These are phyloP conservation scores for Idaea dimidiata DNA, from an alignment of 2,888 invertebrate species.

Conservation along the genomic window DNA sequence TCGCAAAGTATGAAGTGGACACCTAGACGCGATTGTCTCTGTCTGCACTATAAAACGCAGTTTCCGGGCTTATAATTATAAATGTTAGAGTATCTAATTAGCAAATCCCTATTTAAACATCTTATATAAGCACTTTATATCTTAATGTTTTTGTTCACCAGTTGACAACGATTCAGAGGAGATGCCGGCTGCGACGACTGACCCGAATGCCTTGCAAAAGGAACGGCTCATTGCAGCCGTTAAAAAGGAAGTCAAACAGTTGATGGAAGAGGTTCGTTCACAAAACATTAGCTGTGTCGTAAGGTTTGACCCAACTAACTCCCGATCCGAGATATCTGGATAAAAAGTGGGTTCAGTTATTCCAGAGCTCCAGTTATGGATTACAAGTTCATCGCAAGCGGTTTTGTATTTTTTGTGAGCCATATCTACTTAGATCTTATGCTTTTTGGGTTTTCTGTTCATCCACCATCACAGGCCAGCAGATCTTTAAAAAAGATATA, in stretches of 20 bases:
- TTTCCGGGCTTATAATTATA: too few species aligned
- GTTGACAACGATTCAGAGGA: constrained; percentile 62
- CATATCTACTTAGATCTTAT: too few species aligned
- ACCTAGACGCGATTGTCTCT: too few species aligned
- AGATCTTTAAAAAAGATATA: too few species aligned
- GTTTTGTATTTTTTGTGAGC: too few species aligned
- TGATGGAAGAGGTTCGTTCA: constrained; percentile 90
- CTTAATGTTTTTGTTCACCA: constrained; percentile 20
- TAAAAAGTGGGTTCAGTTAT: neutral
- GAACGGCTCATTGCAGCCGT: constrained; percentile 89
- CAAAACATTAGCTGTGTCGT: constrained; percentile 4
- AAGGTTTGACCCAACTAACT: constrained; percentile 49
- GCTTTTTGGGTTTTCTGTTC: too few species aligned
- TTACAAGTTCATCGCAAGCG: neutral
- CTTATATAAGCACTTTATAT: neutral
- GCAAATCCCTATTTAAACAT: neutral
- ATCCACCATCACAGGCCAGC: too few species aligned
- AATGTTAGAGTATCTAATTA: too few species aligned
- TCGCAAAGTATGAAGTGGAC: too few species aligned
- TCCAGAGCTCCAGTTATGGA: too few species aligned
- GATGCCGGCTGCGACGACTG: constrained; percentile 62
- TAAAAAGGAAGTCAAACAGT: constrained; percentile 96
- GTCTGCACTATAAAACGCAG: too few species aligned
- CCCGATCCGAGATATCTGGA: neutral
- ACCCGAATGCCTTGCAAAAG: constrained; percentile 82